Evolutionary conservation across 2,888 invertebrate genomes (phyloP).

Genomic region (Pammene fasciana): DNA sequence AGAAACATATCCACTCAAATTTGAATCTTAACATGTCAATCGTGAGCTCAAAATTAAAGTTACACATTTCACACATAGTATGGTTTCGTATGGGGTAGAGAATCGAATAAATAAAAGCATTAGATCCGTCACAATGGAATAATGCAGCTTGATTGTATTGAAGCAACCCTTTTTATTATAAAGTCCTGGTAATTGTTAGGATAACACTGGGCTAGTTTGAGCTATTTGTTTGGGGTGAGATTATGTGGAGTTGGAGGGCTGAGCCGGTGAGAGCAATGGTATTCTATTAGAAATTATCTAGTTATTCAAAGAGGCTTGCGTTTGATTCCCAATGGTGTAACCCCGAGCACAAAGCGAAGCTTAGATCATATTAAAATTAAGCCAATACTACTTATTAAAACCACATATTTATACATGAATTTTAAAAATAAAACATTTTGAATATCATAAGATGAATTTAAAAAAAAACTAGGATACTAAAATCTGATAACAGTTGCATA

Average conservation of each 20-base stretch:
- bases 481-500: no score
- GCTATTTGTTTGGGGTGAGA: slow-evolving; percentile 43
- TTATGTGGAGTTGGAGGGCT: slow-evolving; percentile 36
- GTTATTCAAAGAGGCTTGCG: slow-evolving; percentile 24
- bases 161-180: slow-evolving; percentile 54
- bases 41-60: slow-evolving; percentile 10
- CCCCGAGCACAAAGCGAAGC: slow-evolving; percentile 8
- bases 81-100: slow-evolving; percentile 31
- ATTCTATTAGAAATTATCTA: slow-evolving; percentile 38
- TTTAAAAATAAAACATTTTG: no score
- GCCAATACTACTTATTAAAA: neutral
- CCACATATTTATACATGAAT: slow-evolving; percentile 9
- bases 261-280: slow-evolving; percentile 32
- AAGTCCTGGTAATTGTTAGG: slow-evolving; percentile 58
- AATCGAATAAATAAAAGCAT: slow-evolving; percentile 47
- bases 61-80: slow-evolving; percentile 13
- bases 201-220: slow-evolving; percentile 50
- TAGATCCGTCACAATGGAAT: slow-evolving; percentile 49
- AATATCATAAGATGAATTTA: no score
- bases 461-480: no score
- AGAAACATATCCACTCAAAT: slow-evolving; percentile 1
- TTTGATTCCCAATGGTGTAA: slow-evolving; percentile 27
- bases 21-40: slow-evolving; percentile 20
- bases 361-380: slow-evolving; percentile 6
- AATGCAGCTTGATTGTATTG: slow-evolving; percentile 47